Conservation (phyloP, 2,888 invertebrate species). For the Prostheceraeus crozeri region DNA sequence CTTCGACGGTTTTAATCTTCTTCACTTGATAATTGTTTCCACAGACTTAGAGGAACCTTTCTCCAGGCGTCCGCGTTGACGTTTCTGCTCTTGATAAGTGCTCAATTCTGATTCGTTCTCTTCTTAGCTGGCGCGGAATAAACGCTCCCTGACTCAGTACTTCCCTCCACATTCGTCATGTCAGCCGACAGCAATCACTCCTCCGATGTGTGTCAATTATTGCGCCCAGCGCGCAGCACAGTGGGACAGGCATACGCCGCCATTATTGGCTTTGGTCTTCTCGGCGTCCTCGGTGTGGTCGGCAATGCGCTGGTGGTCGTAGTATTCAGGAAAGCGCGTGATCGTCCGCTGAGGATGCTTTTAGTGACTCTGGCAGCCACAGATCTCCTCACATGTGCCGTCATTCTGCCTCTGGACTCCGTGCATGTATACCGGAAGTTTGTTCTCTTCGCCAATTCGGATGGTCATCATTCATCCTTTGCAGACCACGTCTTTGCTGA, state of each 20-base stretch:
- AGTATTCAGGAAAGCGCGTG: conserved; percentile 1
- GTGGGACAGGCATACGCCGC: conserved; percentile 13
- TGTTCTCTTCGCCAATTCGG: neutral
- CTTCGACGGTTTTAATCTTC: too few species aligned
- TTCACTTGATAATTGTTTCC: too few species aligned
- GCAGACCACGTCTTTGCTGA: conserved; percentile 28
- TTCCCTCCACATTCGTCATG: too few species aligned
- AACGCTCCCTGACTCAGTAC: too few species aligned
- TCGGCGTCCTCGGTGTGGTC: conserved; percentile 5
- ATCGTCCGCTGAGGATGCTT: neutral
- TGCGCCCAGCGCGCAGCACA: too few species aligned
- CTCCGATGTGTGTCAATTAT: too few species aligned
- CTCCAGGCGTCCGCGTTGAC: too few species aligned
- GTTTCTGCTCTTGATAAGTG: too few species aligned
- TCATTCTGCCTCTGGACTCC: conserved; percentile 26
- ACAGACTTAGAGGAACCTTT: too few species aligned
- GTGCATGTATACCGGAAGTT: conserved; percentile 12
- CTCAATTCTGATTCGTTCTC: too few species aligned
- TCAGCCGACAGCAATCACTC: too few species aligned
- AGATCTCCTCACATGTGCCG: conserved; percentile 17
- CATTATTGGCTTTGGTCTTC: neutral
- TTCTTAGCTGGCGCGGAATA: too few species aligned
- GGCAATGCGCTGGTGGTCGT: conserved; percentile 3
- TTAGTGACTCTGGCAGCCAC: conserved; percentile 16
- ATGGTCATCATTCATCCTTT: neutral